Base-by-base conservation (phyloP, 2,888 invertebrate genomes). In the Drosophila silvestris region DNA sequence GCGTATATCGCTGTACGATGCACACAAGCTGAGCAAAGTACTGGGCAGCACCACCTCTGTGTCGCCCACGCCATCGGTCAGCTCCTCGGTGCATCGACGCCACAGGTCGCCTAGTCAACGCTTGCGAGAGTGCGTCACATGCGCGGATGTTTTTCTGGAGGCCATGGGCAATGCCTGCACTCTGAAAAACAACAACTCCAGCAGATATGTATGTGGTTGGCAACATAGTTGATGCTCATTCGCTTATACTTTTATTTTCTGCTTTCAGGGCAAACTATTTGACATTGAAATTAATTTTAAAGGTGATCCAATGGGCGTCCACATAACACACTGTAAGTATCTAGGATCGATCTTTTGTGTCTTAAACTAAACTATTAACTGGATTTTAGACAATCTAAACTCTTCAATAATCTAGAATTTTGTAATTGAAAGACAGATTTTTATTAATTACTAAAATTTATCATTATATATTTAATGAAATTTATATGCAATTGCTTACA, bases 111-210 rank as follows among this genome's bases (percentile, higher is more conserved):
- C 87, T 35, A 89, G 78, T 60, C 92, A 92, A 68, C 90, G 91
- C 50, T 77, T 95, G 86, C 95, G 95, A 90, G 96, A 97, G 91
- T 95, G 95, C 91, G 95, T 97, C 70, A 95, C 97, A 52, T 97
- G 97, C 92, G 97, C 97, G 60, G 97, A 97, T 93, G 96, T 97
- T 72, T 95, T 97, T 87, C 94, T 97, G 67, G 97, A 97, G 95
- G 97, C 97, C 54, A 97, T 98, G 95, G 98, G 98, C 71, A 97
- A 98, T 95, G 97, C 97, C 61, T 96, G 96, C 94, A 98, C 97
- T 26, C 94, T 95, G 86, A 95, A 96, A 91, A 98, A 98, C 94
- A 97, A 97, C 94, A 98, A 98, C 94, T 97, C 98, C 61, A 97
- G 97, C 87, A 94, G 98, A 95, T 98, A 97, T 95, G 98, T 97